phyloP scores from a whole-genome alignment of 2,888 invertebrate species.

The Lasioglossum calceatum region DNA sequence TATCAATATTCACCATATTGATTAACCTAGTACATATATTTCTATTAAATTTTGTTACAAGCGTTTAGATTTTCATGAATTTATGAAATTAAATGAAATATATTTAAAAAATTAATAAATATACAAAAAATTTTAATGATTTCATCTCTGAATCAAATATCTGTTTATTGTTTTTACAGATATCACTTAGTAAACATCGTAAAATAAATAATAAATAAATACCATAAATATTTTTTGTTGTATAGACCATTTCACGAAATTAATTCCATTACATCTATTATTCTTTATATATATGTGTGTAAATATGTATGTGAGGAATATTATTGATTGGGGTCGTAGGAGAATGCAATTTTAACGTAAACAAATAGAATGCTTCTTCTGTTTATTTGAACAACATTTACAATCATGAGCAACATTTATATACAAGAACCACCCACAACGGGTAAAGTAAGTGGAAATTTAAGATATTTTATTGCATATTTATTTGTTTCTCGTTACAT shows the following conservation, averaged over 20 bases:
- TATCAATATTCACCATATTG: slow-evolving; percentile 35
- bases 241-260: neutral
- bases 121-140: neutral
- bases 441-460: slow-evolving; percentile 91
- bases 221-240: neutral
- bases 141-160: neutral
- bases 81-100: neutral
- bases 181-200: neutral
- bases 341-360: neutral
- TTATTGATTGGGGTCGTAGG: neutral
- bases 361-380: neutral
- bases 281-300: too few species aligned
- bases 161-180: neutral
- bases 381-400: slow-evolving; percentile 11
- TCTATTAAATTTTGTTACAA: neutral
- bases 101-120: neutral
- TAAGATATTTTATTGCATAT: slow-evolving; percentile 17
- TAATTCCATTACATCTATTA: neutral
- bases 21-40: neutral
- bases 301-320: too few species aligned
- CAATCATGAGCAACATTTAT: slow-evolving; percentile 97
- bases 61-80: neutral
- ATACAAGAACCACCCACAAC: slow-evolving; percentile 98
- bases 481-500: neutral
- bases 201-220: slow-evolving; percentile 3